Percentiles rank a stretch among this genome's conserved stretches.
phyloP scores from a whole-genome alignment of 2,113 vertebrate species.

The Ptychochromis oligacanthus region DNA sequence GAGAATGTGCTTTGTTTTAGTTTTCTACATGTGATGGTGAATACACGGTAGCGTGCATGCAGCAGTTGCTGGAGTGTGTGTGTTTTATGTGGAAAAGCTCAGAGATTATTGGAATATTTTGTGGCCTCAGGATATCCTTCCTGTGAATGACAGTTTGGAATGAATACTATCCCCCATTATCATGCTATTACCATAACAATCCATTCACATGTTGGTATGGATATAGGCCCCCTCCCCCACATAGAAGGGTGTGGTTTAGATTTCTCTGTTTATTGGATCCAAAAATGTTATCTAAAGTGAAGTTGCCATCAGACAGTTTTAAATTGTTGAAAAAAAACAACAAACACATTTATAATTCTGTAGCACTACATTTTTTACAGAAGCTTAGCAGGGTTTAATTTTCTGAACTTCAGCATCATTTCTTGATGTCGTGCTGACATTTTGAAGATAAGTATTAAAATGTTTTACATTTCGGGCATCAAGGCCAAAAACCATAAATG shows the following conservation, averaged over 20 bases:
- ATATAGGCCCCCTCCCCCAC: slow-evolving; percentile 5
- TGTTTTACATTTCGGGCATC: neutral
- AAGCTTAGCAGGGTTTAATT: neutral
- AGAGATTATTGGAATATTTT: neutral
- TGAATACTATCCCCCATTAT: slow-evolving; percentile 49
- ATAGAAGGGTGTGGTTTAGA: slow-evolving; percentile 5
- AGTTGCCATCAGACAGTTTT: neutral
- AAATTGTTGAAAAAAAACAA: neutral
- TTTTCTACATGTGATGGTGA: neutral
- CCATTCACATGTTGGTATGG: slow-evolving; percentile 46
- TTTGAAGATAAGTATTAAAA: neutral
- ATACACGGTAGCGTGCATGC: neutral
- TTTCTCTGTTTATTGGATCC: neutral
- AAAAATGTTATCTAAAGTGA: neutral
- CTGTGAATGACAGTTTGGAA: slow-evolving; percentile 45
- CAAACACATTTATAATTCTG: too few relatives aligned
- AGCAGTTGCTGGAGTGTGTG: neutral
- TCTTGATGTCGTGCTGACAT: neutral
- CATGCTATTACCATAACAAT: slow-evolving; percentile 52
- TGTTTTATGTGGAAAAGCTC: slow-evolving; percentile 10
- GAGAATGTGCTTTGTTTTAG: neutral
- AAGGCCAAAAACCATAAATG: neutral
- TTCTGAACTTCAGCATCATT: neutral
- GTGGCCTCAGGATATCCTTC: neutral
- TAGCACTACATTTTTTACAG: neutral